Evolutionary conservation across 2,888 invertebrate genomes (phyloP).

Genomic region (Drosophila leonis): DNA sequence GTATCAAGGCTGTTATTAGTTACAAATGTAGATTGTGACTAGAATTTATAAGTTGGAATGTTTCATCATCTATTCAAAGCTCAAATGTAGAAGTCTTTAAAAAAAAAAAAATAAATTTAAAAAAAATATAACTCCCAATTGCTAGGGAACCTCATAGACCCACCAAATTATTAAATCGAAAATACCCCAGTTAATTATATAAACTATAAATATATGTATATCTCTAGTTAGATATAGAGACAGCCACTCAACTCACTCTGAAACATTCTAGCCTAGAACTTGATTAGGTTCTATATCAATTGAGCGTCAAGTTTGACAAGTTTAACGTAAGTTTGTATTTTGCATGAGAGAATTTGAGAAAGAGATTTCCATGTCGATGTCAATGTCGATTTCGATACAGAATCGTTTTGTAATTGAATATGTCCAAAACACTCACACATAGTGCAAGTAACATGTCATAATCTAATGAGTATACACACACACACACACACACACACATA

Average conservation of each 20-base stretch:
- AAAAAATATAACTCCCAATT: background rate
- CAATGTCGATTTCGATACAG: background rate
- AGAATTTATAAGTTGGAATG: constrained; percentile 49
- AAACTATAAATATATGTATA: background rate
- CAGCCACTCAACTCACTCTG: constrained; percentile 12
- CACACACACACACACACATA: constrained; percentile 2
- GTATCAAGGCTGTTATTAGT: constrained; percentile 79
- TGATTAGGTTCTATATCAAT: constrained; percentile 30
- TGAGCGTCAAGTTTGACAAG: constrained; percentile 26
- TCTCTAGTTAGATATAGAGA: constrained; percentile 3
- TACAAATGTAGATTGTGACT: constrained; percentile 48
- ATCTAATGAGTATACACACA: constrained; percentile 60
- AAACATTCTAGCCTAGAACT: constrained; percentile 44
- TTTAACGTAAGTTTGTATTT: constrained; percentile 44
- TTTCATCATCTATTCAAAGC: constrained; percentile 35
- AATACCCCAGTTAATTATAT: constrained; percentile 25
- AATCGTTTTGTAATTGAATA: constrained; percentile 11
- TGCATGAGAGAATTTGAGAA: constrained; percentile 16
- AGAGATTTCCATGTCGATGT: background rate
- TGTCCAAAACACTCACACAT: constrained; percentile 32
- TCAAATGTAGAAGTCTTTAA: constrained; percentile 20
- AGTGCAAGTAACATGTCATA: constrained; percentile 70
- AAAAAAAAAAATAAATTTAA: background rate
- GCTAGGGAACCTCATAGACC: constrained; percentile 49
- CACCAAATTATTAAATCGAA: constrained; percentile 50